Percentiles rank a stretch among this genome's conserved stretches.
These are phyloP conservation scores for Lamprologus sp. DNA, from an alignment of 2,113 vertebrate species.

Conservation along the genomic window DNA sequence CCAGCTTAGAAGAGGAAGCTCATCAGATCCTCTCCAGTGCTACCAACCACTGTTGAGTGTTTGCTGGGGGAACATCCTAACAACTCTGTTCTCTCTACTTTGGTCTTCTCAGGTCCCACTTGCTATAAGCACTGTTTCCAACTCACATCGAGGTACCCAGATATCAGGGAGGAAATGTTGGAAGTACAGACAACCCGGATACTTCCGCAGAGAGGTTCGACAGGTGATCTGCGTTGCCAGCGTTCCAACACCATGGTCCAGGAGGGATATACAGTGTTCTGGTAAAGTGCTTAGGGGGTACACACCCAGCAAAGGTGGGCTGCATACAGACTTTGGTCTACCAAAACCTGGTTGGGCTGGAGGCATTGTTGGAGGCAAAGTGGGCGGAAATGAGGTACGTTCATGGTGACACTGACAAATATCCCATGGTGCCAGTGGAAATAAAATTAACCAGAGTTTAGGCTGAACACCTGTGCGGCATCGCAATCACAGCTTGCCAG, in stretches of 20 bases:
- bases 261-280: neutral
- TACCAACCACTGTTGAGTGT: neutral
- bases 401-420: neutral
- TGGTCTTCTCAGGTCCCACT: neutral
- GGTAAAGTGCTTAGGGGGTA: neutral
- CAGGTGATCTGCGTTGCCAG: neutral
- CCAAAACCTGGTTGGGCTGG: neutral
- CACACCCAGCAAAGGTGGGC: neutral
- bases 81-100: neutral
- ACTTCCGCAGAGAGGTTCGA: neutral
- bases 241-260: neutral
- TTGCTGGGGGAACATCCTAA: neutral
- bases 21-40: neutral
- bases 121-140: neutral
- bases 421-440: neutral
- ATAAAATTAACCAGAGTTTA: neutral
- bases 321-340: neutral
- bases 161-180: neutral
- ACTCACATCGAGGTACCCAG: neutral
- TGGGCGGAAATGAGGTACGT: neutral
- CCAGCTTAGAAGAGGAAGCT: neutral
- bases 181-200: neutral
- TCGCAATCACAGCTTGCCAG: fast-evolving
- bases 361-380: neutral
- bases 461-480: neutral